Evolutionary conservation across 2,113 vertebrate species (phyloP).

Genomic region (Toxotes chatareus): DNA sequence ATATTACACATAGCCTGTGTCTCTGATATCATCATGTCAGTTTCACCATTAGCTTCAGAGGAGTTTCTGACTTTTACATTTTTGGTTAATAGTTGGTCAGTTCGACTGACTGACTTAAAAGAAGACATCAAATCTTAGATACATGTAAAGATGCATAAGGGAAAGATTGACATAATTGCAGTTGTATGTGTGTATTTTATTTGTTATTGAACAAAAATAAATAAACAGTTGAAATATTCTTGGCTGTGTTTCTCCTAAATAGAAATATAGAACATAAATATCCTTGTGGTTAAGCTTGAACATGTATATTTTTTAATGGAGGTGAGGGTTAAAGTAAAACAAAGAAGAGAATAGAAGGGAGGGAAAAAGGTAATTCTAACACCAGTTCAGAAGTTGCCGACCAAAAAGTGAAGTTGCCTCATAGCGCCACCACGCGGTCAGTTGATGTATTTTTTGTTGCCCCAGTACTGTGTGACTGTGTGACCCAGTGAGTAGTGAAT

Average conservation of each 20-base stretch:
- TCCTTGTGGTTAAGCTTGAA: background rate
- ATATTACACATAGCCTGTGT: too few relatives aligned
- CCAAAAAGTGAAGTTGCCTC: too few relatives aligned
- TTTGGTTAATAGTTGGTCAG: background rate
- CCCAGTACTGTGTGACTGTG: too few relatives aligned
- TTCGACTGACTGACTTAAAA: background rate
- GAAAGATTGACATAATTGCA: background rate
- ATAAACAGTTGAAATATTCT: conserved; percentile 10
- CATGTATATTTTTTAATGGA: background rate
- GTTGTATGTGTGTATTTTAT: background rate
- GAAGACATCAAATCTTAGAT: background rate
- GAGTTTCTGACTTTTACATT: background rate
- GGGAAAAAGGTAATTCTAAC: too few relatives aligned
- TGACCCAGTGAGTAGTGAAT: too few relatives aligned
- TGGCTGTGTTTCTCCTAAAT: background rate
- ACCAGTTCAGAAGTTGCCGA: too few relatives aligned
- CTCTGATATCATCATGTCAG: background rate
- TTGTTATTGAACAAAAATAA: conserved; percentile 21
- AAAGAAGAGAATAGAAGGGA: background rate
- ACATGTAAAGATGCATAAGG: background rate
- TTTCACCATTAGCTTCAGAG: background rate
- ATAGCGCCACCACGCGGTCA: too few relatives aligned
- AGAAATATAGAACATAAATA: background rate
- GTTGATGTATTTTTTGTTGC: too few relatives aligned
- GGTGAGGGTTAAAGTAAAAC: background rate